A percentile compares a stretch with the other conserved stretches of the same genome.
Evolutionary conservation across 92 coral and sea anemone species (phyloP).

Genomic region (Porites evermanni): DNA sequence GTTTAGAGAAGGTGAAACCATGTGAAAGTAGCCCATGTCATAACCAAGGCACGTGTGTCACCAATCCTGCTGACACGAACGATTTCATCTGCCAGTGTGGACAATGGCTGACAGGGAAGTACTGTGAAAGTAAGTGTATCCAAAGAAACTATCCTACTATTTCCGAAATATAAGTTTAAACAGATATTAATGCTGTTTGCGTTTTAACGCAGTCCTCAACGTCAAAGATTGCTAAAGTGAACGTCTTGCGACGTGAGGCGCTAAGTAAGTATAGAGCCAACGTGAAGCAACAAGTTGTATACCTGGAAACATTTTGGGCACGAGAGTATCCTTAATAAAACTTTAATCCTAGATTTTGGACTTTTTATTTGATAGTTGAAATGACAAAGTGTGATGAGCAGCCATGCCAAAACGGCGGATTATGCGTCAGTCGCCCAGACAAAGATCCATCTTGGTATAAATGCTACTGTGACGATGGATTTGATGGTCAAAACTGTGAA

Average conservation of each 20-base stretch:
- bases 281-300: too few species aligned
- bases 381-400: conserved; percentile 13
- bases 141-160: too few species aligned
- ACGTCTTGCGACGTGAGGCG: too few species aligned
- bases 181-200: too few species aligned
- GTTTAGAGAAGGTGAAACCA: conserved; percentile 2
- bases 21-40: not conserved
- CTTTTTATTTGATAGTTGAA: not conserved
- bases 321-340: too few species aligned
- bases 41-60: conserved; percentile 4
- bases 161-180: too few species aligned
- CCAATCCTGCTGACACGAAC: not conserved
- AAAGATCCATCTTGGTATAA: conserved; percentile 2
- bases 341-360: too few species aligned
- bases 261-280: too few species aligned
- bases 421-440: not conserved
- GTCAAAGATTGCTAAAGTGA: too few species aligned
- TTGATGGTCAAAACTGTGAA: conserved; percentile 21
- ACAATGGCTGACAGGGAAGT: conserved; percentile 7
- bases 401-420: conserved; percentile 15
- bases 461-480: conserved; percentile 21
- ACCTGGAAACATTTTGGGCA: too few species aligned
- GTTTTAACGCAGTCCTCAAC: too few species aligned
- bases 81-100: not conserved
- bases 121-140: conserved; percentile 12